Evolutionary conservation across 2,888 invertebrate genomes (phyloP).

Genomic region (Lasius platythorax): DNA sequence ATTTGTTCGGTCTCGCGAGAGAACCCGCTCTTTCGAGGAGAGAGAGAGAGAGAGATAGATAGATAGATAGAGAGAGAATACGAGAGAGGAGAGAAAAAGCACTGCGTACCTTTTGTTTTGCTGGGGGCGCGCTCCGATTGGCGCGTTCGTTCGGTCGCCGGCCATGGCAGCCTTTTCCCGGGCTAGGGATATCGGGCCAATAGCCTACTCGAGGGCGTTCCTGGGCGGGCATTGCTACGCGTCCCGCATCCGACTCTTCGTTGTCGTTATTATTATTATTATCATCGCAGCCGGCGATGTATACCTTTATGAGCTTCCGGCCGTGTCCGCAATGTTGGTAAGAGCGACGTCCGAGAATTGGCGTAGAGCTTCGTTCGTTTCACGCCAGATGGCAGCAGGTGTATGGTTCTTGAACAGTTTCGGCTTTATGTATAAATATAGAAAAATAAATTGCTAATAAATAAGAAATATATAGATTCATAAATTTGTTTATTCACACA

Average conservation of each 20-base stretch:
- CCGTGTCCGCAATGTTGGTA: conserved; percentile 69
- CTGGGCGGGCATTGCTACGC: conserved; percentile 81
- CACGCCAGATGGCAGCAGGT: conserved; percentile 65
- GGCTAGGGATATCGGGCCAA: conserved; percentile 84
- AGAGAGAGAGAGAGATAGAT: not conserved
- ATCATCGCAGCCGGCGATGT: conserved; percentile 67
- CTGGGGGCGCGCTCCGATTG: conserved; percentile 81
- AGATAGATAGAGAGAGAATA: not conserved
- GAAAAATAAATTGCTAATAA: not conserved
- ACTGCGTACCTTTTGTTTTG: conserved; percentile 80
- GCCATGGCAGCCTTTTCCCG: conserved; percentile 84
- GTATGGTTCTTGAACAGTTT: not conserved
- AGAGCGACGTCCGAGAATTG: conserved; percentile 6
- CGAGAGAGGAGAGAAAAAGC: conserved; percentile 22
- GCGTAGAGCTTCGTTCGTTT: not conserved
- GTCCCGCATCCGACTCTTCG: conserved; percentile 74
- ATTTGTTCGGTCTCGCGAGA: conserved; percentile 78
- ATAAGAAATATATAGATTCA: not conserved
- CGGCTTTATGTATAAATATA: not conserved
- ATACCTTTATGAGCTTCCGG: conserved; percentile 74
- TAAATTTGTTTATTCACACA: too few species aligned
- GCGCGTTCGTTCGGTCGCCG: conserved; percentile 82
- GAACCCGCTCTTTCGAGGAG: conserved; percentile 70
- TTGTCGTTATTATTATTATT: conserved; percentile 66
- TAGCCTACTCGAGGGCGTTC: conserved; percentile 84